These are phyloP conservation scores for Sepioteuthis lessoniana DNA, from an alignment of 2,888 invertebrate species.

Conservation along the genomic window DNA sequence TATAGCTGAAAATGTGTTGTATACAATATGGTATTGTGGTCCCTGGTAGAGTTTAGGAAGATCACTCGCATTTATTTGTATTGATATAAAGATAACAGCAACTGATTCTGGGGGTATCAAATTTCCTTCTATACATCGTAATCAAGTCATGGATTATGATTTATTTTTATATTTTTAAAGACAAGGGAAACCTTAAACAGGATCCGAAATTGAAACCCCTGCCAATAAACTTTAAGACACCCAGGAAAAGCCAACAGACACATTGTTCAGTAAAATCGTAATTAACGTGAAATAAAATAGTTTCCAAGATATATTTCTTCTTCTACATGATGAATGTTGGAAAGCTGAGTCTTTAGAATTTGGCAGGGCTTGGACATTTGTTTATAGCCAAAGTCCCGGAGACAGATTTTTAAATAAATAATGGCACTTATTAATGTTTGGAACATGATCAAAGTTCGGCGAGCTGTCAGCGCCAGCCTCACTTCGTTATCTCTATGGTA, in stretches of 20 bases:
- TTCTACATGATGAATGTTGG: not conserved
- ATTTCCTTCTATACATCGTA: too few relatives aligned
- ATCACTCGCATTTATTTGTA: too few relatives aligned
- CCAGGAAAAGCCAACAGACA: not conserved
- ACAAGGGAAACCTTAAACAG: too few relatives aligned
- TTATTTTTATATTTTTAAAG: too few relatives aligned
- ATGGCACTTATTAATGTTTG: not conserved
- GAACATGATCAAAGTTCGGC: not conserved
- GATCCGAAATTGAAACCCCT: too few relatives aligned
- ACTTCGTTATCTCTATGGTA: not conserved
- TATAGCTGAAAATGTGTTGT: too few relatives aligned
- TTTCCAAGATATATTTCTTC: not conserved
- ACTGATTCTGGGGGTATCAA: too few relatives aligned
- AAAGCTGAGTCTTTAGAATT: not conserved
- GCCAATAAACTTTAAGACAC: not conserved
- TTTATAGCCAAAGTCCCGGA: not conserved
- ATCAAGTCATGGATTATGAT: too few relatives aligned
- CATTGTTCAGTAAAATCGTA: not conserved
- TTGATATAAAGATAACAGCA: too few relatives aligned
- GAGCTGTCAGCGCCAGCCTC: not conserved
- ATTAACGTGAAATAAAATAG: too few relatives aligned
- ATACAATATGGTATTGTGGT: too few relatives aligned
- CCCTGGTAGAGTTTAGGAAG: too few relatives aligned
- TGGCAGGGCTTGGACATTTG: not conserved
- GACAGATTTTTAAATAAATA: constrained; percentile 2